These are phyloP conservation scores for Melikaiella ostensackeni DNA, from an alignment of 2,888 invertebrate species.

Conservation along the genomic window DNA sequence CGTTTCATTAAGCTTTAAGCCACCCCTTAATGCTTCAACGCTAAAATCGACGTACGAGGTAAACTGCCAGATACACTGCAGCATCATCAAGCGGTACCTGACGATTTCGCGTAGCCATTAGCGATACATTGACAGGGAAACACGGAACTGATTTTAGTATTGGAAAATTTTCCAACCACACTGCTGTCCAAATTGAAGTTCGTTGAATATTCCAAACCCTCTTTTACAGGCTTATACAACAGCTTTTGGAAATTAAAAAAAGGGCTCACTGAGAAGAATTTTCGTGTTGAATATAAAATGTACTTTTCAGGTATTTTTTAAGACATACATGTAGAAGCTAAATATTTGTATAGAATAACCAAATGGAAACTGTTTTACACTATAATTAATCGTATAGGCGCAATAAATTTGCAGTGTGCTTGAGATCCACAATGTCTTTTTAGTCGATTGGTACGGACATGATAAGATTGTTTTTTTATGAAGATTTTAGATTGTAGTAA, in stretches of 20 bases:
- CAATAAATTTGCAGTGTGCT: too few species aligned
- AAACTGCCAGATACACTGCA: slow-evolving; percentile 53
- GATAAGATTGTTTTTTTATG: too few species aligned
- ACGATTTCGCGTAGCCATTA: slow-evolving; percentile 58
- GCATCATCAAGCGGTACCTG: slow-evolving; percentile 66
- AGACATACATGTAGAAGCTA: too few species aligned
- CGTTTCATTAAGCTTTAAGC: slow-evolving; percentile 55
- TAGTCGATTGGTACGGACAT: too few species aligned
- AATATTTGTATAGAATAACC: too few species aligned
- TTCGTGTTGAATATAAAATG: too few species aligned
- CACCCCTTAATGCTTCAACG: slow-evolving; percentile 56
- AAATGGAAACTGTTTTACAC: too few species aligned
- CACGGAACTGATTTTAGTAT: slow-evolving; percentile 66
- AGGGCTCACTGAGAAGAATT: too few species aligned
- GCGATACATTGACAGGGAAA: slow-evolving; percentile 66
- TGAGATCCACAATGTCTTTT: too few species aligned
- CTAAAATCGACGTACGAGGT: slow-evolving; percentile 63
- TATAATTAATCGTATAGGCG: too few species aligned
- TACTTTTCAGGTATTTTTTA: too few species aligned
- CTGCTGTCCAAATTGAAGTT: slow-evolving; percentile 2
- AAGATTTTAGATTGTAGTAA: too few species aligned
- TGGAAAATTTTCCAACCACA: slow-evolving; percentile 16
- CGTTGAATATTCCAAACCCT: neutral
- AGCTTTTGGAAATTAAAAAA: neutral
- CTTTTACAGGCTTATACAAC: neutral